Percentiles rank a stretch among this genome's conserved stretches.
phyloP scores from a whole-genome alignment of 2,113 vertebrate species.

The Collichthys lucidus region DNA sequence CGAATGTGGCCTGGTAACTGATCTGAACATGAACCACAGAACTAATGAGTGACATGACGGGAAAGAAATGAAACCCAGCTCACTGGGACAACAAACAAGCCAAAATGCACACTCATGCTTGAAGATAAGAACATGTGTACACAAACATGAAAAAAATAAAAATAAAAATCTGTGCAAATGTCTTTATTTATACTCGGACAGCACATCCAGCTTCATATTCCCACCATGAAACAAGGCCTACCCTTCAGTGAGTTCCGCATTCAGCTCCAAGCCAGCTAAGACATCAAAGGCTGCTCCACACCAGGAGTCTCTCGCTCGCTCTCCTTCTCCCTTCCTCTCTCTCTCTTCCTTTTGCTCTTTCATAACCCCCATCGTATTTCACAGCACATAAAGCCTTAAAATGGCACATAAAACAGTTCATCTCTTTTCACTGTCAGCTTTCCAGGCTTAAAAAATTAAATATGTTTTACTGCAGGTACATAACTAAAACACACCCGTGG shows the following conservation, averaged over 20 bases:
- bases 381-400: slow-evolving; percentile 89
- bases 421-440: slow-evolving; percentile 85
- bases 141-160: slow-evolving; percentile 25
- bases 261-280: slow-evolving; percentile 71
- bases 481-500: slow-evolving; percentile 80
- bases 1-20: slow-evolving; percentile 67
- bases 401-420: slow-evolving; percentile 88
- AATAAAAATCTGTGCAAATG: slow-evolving; percentile 20
- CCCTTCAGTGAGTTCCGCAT: slow-evolving; percentile 64
- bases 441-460: slow-evolving; percentile 85
- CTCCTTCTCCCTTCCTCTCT: slow-evolving; percentile 51
- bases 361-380: slow-evolving; percentile 83
- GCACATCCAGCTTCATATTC: slow-evolving; percentile 56
- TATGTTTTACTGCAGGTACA: slow-evolving; percentile 85
- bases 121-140: slow-evolving; percentile 35
- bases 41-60: slow-evolving; percentile 59
- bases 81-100: slow-evolving; percentile 11
- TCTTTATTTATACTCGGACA: slow-evolving; percentile 35
- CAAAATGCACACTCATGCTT: slow-evolving; percentile 41
- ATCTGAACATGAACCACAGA: slow-evolving; percentile 74
- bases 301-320: slow-evolving; percentile 61
- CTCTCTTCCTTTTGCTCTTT: slow-evolving; percentile 73
- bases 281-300: slow-evolving; percentile 76
- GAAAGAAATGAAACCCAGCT: slow-evolving; percentile 17
- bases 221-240: slow-evolving; percentile 71